Conservation (phyloP, 2,113 vertebrate species). For the Semnornis frantzii region DNA sequence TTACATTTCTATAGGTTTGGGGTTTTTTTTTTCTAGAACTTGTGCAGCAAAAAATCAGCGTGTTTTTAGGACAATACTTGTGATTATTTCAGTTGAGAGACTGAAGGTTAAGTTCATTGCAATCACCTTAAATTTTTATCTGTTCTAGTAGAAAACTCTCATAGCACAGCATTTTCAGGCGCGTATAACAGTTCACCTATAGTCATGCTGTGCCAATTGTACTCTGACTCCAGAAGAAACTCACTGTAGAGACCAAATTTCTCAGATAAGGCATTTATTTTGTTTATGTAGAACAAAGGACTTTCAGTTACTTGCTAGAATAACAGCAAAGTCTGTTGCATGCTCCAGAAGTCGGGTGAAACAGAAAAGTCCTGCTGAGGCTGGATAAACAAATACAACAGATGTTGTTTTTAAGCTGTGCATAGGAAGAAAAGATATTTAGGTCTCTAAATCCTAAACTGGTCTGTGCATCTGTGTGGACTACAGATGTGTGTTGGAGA, state of each 20-base stretch:
- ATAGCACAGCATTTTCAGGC: background rate
- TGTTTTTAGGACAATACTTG: background rate
- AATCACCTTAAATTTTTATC: background rate
- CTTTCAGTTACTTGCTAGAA: background rate
- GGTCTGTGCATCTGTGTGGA: background rate
- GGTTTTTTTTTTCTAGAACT: background rate
- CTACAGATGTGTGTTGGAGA: background rate
- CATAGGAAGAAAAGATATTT: background rate
- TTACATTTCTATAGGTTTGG: background rate
- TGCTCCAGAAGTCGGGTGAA: background rate
- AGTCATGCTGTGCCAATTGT: background rate
- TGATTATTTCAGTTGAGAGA: background rate
- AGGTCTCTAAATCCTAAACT: constrained; percentile 46
- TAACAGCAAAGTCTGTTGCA: background rate
- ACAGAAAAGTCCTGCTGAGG: background rate
- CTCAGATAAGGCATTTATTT: background rate
- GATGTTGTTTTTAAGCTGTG: constrained; percentile 39
- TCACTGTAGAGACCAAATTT: background rate
- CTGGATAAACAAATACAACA: constrained; percentile 38
- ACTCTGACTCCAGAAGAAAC: background rate
- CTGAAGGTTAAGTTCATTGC: background rate
- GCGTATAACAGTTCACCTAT: background rate
- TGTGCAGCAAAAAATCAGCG: background rate
- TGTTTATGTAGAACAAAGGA: background rate
- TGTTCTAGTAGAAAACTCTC: background rate